Evolutionary conservation across 2,888 invertebrate species (phyloP).

Genomic region (Lycaena phlaeas): DNA sequence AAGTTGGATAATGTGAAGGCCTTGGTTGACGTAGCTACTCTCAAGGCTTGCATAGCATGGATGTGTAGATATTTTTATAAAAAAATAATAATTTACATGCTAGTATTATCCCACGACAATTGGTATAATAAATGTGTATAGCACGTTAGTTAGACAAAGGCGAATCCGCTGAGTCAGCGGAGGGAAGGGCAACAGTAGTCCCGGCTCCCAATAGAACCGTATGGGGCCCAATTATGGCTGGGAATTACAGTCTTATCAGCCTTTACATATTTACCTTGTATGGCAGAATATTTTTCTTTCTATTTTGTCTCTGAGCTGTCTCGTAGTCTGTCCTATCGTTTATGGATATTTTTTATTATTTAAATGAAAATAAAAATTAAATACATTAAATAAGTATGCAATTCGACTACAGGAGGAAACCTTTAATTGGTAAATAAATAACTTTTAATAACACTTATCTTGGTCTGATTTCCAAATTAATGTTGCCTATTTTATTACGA

Average conservation of each 20-base stretch:
- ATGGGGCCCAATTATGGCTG: conserved; percentile 30
- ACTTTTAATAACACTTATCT: too few species aligned
- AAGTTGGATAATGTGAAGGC: too few species aligned
- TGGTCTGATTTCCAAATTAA: too few species aligned
- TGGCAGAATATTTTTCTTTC: too few species aligned
- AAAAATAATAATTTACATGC: background rate
- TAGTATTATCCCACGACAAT: conserved; percentile 16
- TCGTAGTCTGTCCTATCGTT: too few species aligned
- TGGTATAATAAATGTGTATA: conserved; percentile 16
- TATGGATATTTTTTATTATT: background rate
- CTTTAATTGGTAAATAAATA: too few species aligned
- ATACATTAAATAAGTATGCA: too few species aligned
- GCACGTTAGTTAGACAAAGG: conserved; percentile 22
- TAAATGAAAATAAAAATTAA: background rate
- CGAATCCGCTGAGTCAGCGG: conserved; percentile 43
- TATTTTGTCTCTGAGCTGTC: too few species aligned
- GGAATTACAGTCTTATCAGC: background rate
- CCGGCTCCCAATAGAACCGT: conserved; percentile 35
- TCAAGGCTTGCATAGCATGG: too few species aligned
- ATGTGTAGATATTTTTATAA: background rate
- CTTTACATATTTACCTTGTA: background rate
- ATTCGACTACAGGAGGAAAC: too few species aligned
- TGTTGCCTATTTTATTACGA: too few species aligned
- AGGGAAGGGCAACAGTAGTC: conserved; percentile 44
- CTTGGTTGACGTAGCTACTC: too few species aligned